Base-by-base conservation (phyloP, 1,140 invertebrate genomes). In the Drosophila obscura region DNA sequence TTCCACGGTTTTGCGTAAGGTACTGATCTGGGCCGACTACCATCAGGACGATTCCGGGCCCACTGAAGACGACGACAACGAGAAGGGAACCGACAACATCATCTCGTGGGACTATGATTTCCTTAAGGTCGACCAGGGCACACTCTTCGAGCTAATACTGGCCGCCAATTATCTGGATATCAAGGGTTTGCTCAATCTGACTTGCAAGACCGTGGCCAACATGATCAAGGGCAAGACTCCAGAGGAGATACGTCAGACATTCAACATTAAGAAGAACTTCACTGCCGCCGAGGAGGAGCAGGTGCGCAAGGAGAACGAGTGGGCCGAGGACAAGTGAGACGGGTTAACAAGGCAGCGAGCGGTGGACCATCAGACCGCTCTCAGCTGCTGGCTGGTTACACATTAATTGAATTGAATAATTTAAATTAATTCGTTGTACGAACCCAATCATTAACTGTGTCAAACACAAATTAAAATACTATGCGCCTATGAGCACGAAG, bases 241-340 rank as follows among this genome's bases (percentile, higher is more conserved):
- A 0, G 98, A 99, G 92, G 98, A 99, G 92, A 99, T 99, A 63
- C 95, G 99, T 3, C 99, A 99, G 92, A 99, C 98, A 0, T 99
- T 99, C 89, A 99, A 99, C 91, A 99, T 99, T 76, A 99, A 99
- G 92, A 99, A 99, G 93, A 98, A 99, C 92, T 99, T 99, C 1
- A 87, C 98, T 13, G 95, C 96, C 31, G 97, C 98, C 92, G 98
- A 99, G 92, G 97, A 98, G 91, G 97, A 98, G 89, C 98, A 99
- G 93, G 98, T 97, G 6, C 95, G 97, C 67, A 99, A 98, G 91
- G 98, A 99, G 92, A 99, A 99, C 92, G 98, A 99, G 91, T 99
- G 98, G 98, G 99, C 98, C 93, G 98, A 99, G 82, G 98, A 98
- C 0, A 19, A 19, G 19, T 19, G 19, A 19, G 0, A 19, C 19